Percentiles rank a stretch among this genome's conserved stretches.
These are phyloP conservation scores for Papilio xuthus DNA, from an alignment of 1,140 invertebrate species.

Conservation along the genomic window DNA sequence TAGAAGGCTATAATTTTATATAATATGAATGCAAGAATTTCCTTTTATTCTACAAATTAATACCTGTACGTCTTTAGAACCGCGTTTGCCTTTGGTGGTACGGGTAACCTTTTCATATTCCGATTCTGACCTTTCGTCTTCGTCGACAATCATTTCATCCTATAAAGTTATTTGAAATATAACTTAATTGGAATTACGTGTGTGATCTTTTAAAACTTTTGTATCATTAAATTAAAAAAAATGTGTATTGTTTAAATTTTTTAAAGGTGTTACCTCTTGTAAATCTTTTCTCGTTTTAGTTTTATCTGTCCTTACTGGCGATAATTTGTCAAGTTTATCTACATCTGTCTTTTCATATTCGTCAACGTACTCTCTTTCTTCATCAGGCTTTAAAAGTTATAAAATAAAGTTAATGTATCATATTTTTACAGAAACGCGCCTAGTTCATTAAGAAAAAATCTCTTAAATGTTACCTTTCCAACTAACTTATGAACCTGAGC, in stretches of 20 bases:
- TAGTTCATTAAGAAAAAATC: not conserved
- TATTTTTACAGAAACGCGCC: not conserved
- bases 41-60: not conserved
- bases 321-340: slow-evolving; percentile 76
- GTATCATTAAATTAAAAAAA: too few relatives aligned
- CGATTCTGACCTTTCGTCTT: slow-evolving; percentile 72
- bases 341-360: slow-evolving; percentile 80
- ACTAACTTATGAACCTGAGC: slow-evolving; percentile 66
- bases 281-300: slow-evolving; percentile 62
- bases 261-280: slow-evolving; percentile 48
- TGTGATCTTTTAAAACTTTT: not conserved
- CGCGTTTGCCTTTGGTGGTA: slow-evolving; percentile 76
- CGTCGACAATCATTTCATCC: slow-evolving; percentile 56
- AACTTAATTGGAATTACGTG: not conserved
- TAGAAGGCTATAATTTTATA: too few relatives aligned
- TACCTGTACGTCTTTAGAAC: slow-evolving; percentile 60
- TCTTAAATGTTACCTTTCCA: slow-evolving; percentile 62
- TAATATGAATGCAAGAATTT: too few relatives aligned
- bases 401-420: slow-evolving; percentile 34
- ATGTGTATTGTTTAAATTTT: not conserved
- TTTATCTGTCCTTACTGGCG: slow-evolving; percentile 66
- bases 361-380: slow-evolving; percentile 69
- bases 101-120: slow-evolving; percentile 76
- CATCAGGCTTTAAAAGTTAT: slow-evolving; percentile 60
- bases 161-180: slow-evolving; percentile 42